These are phyloP conservation scores for Coleophora flavipennella DNA, from an alignment of 2,888 invertebrate genomes.

Conservation along the genomic window DNA sequence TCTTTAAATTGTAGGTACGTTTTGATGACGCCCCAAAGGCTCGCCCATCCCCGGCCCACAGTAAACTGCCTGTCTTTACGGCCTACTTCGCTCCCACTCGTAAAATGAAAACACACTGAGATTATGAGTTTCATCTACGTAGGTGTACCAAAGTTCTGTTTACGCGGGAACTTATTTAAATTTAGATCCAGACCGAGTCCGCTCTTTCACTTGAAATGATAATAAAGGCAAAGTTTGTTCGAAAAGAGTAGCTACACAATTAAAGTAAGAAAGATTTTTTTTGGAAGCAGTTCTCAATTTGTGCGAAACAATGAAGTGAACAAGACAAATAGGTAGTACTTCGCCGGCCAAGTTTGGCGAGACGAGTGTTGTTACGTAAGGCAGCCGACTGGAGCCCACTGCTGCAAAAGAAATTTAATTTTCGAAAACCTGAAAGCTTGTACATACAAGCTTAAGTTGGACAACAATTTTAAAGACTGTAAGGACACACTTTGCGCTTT, in stretches of 20 bases:
- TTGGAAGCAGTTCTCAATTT: too few species aligned
- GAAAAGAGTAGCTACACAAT: too few species aligned
- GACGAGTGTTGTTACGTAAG: background rate
- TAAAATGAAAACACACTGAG: slow-evolving; percentile 45
- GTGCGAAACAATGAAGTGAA: background rate
- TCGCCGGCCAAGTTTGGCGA: background rate
- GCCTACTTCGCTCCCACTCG: slow-evolving; percentile 35
- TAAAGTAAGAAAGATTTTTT: too few species aligned
- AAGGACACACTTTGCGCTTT: too few species aligned
- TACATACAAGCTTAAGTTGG: too few species aligned
- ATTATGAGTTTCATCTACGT: slow-evolving; percentile 34
- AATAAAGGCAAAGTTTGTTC: too few species aligned
- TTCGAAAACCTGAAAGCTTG: too few species aligned
- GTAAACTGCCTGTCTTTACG: slow-evolving; percentile 53
- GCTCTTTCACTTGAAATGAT: too few species aligned
- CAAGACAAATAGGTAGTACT: background rate
- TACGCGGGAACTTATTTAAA: slow-evolving; percentile 8
- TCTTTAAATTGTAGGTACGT: slow-evolving; percentile 9
- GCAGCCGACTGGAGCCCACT: background rate
- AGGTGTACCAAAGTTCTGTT: slow-evolving; percentile 15
- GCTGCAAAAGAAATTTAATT: background rate
- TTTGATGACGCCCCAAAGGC: slow-evolving; percentile 9
- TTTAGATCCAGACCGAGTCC: too few species aligned
- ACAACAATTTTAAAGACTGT: too few species aligned
- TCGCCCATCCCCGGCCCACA: slow-evolving; percentile 17